Evolutionary conservation across 2,797 vertebrate species (phyloP).

Genomic region (Gambusia yucatana): DNA sequence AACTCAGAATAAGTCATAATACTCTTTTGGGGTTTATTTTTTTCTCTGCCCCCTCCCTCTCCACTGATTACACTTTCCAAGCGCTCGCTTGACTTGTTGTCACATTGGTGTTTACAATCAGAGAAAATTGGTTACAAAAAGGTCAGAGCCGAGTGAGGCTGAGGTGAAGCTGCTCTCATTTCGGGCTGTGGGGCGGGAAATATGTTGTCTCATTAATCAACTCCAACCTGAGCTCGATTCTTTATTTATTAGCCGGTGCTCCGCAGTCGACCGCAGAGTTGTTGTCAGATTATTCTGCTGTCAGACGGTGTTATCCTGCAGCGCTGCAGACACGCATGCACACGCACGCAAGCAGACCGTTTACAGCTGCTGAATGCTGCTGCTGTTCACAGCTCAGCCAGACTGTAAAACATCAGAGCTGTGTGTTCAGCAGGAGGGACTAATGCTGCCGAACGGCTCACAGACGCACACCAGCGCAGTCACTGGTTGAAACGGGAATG

Average conservation of each 20-base stretch:
- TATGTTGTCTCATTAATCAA: constrained; percentile 1
- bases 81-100: not conserved
- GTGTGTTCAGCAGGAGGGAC: not conserved
- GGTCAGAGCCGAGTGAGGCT: not conserved
- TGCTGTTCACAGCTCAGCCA: not conserved
- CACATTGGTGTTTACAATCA: constrained; percentile 9
- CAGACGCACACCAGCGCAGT: not conserved
- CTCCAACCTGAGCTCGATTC: not conserved
- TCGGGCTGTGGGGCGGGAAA: not conserved
- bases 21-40: too few relatives aligned
- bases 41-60: not conserved
- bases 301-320: not conserved
- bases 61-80: not conserved
- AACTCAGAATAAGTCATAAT: not conserved
- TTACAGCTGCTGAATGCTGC: constrained; percentile 3
- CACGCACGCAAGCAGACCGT: not conserved
- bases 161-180: not conserved
- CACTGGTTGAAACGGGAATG: not conserved
- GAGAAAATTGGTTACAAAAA: not conserved
- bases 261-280: not conserved
- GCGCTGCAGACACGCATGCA: not conserved
- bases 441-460: not conserved
- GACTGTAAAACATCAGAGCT: not conserved
- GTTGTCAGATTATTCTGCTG: not conserved
- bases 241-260: constrained; percentile 3